Evolutionary conservation across 2,113 vertebrate species (phyloP), one percentile per base, ranked within the genome.

Genomic region (Campylorhamphus procurvoides): DNA sequence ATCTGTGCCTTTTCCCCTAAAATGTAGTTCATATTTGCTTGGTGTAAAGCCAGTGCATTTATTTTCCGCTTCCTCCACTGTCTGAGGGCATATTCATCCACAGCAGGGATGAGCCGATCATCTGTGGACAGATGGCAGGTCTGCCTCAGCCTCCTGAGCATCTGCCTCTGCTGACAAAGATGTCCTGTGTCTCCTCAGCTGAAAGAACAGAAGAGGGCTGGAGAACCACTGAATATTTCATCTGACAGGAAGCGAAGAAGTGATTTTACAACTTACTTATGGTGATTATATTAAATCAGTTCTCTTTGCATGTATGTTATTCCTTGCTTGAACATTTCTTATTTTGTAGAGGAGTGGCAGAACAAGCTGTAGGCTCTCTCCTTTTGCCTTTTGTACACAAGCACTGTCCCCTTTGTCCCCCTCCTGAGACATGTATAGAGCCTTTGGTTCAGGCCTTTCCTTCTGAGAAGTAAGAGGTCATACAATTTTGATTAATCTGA

Each of bases 171-270:
- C 87, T 96, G 84, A 97, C 92, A 94, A 91, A 93, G 75, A 74
- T 53, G 64, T 81, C 95, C 71, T 42, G n/a, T 74, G 76, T 93
- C 74, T 94, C 59, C 67, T 85, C 47, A 84, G 87, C 68, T 92
- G 87, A 87, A 95, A 96, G 75, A 93, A 76, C 44, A 94, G 60
- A 62, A 93, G 47, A n/a, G 14, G 18, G 12, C 27, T 95, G 67
- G 64, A 44, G 68, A 77, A 76, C 24, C 87, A 56, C 55, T 95
- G 93, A 96, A 94, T 97, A 96, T 98, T 97, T 98, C 39, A 96
- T 95, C 58, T 59, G 50, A 95, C 37, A 87, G 74, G 75, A 97
- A 78, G 23, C 19, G 62, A 93, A 80, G 40, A 85, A 96, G 62
- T 85, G 24, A n/a, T 92, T 97, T 96, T 97, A 85, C 55, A 94